These are phyloP conservation scores for Apostichopus parvimensis DNA, from an alignment of 35 echinoderm and acorn worm species.

Conservation along the genomic window DNA sequence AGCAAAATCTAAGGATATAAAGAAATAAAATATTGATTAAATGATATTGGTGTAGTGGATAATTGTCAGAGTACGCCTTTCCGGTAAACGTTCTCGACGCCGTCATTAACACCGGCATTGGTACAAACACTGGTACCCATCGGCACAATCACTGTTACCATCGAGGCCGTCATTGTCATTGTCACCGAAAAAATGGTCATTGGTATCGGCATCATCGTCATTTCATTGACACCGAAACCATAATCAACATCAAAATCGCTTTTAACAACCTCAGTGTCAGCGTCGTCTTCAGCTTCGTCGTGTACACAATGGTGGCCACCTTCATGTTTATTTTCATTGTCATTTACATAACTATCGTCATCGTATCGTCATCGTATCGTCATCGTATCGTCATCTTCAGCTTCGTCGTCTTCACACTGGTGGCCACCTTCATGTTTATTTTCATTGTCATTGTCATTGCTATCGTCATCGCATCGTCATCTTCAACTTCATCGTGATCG, in stretches of 20 bases:
- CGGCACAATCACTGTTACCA: too few relatives aligned
- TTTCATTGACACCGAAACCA: background rate
- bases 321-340: background rate
- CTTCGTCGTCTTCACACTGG: background rate
- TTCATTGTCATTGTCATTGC: background rate
- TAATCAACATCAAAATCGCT: background rate
- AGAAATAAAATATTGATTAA: too few relatives aligned
- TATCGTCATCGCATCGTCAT: background rate
- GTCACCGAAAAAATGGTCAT: too few relatives aligned
- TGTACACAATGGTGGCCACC: background rate
- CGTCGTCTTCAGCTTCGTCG: background rate
- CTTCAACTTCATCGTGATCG: background rate
- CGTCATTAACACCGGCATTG: background rate
- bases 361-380: background rate
- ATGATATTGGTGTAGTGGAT: too few relatives aligned
- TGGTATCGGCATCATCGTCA: too few relatives aligned
- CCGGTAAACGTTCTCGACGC: too few relatives aligned
- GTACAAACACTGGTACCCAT: too few relatives aligned
- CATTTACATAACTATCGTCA: background rate
- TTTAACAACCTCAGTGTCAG: background rate
- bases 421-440: background rate
- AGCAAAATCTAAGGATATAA: too few relatives aligned
- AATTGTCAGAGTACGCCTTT: too few relatives aligned
- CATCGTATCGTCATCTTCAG: background rate
- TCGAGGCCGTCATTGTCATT: too few relatives aligned